Base-by-base conservation (phyloP, 2,113 vertebrate species). In the Bungarus multicinctus region DNA sequence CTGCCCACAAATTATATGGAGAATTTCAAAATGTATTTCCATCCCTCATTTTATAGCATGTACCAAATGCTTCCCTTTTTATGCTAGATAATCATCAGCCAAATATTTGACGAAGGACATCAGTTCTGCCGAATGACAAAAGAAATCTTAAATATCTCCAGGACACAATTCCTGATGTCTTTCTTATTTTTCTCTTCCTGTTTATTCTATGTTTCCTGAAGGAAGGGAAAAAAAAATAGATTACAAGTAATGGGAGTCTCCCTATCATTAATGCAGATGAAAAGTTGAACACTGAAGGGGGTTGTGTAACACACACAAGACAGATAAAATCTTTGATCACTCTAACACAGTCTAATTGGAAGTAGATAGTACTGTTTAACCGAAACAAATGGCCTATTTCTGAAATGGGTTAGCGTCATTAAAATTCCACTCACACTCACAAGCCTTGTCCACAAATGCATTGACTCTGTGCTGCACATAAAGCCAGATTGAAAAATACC, bases 341-440 rank as follows among this genome's bases (percentile, higher is more conserved):
- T 54, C 69, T 91, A 89, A 89, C 53, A 18, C 11, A 5, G 90
- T 39, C 91, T 93, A 93, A 93, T 93, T 93, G 87, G 93, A 69
- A 91, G 88, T 64, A 91, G 90, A 89, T 50, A 52, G 91, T 86
- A 47, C 88, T 93, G 74, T 93, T 91, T 91, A 89, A 89, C 55
- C 1, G 47, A 91, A 93, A 93, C 90, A 89, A 93, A 93, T 93
- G 90, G 87, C 93, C 90, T 93, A 89, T 93, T 91, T 93, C 74
- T 93, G 87, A 93, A 93, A 89, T 89, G 90, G 88, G 81, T 87
- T 94, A 57, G 47, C 9, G 10, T 92, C 88, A 55, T 94, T 92
- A 94, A 94, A 90, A 94, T 94, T 92, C 88, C 16, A 34, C 60
- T 87, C 91, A 92, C 55, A 90, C 34, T 22, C 39, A 3, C 87